Evolutionary conservation across 2,797 vertebrate genomes (phyloP), one percentile per base, ranked within the genome.

Genomic region (Sphenopsis melanotis): DNA sequence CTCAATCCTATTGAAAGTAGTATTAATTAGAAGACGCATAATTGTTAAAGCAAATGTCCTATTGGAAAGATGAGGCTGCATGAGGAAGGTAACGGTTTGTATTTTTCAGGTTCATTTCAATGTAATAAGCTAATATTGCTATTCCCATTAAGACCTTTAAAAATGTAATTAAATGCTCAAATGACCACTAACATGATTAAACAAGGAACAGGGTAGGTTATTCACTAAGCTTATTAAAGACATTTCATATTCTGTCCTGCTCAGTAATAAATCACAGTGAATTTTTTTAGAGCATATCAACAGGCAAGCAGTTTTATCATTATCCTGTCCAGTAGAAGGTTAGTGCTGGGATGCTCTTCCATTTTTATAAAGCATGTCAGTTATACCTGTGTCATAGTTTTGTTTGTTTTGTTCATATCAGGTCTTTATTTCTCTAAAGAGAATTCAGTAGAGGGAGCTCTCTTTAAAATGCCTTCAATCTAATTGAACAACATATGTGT

Each of bases 101-200:
- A 90, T 82, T 95, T 94, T 95, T 93, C 95, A 95, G 87, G 96
- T 96, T 95, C 90, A 95, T 97, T 96, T 96, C 93, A 97, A 96
- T 84, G 76, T 72, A 97, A 88, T 95, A 91, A 91, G 76, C 83
- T 95, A 96, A 91, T 85, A 93, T 55, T 92, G 83, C 74, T 93
- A 86, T 42, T 93, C 63, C 83, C 93, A 89, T 94, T 95, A 94
- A 96, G 81, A 96, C 85, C 53, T 92, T 94, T 93, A 89, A 74
- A 97, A 97, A 97, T 93, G 85, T 96, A 98, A 98, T 96, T 97
- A 97, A 98, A 97, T 94, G 79, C 89, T 89, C 94, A 95, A 93
- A 97, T 94, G 86, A 91, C 93, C 95, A 87, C 94, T 95, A 96
- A 96, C 53, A 65, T 16, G 57, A 97, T 98, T 97, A 96, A 95